phyloP scores from a whole-genome alignment of 1,140 invertebrate genomes.

The Sitobion miscanthi region DNA sequence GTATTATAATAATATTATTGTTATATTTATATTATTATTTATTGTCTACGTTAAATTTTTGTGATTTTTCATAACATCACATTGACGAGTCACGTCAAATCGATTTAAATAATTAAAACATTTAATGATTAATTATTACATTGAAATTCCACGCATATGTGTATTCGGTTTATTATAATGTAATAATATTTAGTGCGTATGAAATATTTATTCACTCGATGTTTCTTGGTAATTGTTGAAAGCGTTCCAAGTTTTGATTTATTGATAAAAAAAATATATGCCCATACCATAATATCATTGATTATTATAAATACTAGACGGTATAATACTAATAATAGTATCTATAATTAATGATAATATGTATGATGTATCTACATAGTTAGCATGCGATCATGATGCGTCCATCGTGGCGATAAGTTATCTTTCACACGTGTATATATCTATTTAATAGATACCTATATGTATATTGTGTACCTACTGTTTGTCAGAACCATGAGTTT shows the following conservation, averaged over 20 bases:
- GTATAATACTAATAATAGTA: too few species aligned
- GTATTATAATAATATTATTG: too few species aligned
- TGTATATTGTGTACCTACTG: too few species aligned
- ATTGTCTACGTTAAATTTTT: neutral
- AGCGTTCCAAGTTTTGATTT: neutral
- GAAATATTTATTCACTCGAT: neutral
- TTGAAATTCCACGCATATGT: neutral
- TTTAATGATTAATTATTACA: neutral
- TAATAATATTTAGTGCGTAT: neutral
- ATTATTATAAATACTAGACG: too few species aligned
- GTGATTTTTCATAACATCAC: neutral
- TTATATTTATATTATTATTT: neutral
- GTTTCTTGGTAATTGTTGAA: neutral
- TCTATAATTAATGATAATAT: too few species aligned
- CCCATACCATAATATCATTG: neutral
- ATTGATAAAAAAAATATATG: neutral
- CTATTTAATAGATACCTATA: too few species aligned
- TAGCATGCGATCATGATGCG: neutral
- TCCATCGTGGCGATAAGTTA: neutral
- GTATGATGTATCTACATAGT: too few species aligned
- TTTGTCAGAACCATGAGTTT: neutral
- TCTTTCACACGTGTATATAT: neutral
- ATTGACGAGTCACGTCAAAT: neutral
- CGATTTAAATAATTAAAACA: neutral
- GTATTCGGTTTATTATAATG: neutral